Conservation (phyloP, 2,888 invertebrate genomes). For the Orchesella flavescens region DNA sequence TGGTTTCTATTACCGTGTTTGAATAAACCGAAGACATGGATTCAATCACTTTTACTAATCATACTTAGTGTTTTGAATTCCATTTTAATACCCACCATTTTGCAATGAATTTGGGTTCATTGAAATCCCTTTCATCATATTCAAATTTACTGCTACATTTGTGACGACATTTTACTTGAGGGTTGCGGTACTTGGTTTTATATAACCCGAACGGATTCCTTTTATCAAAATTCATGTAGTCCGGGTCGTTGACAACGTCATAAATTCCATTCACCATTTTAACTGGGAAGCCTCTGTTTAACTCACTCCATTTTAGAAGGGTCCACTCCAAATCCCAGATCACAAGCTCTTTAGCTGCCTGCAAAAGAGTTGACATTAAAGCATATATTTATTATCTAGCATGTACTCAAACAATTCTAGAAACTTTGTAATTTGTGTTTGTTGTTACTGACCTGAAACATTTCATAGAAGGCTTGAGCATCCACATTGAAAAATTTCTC, state of each 20-base stretch:
- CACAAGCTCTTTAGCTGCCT: slow-evolving; percentile 52
- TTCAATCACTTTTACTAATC: no score
- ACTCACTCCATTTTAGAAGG: slow-evolving; percentile 44
- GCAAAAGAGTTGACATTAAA: no score
- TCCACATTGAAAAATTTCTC: slow-evolving; percentile 52
- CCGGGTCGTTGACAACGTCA: slow-evolving; percentile 19
- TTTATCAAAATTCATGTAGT: slow-evolving; percentile 18
- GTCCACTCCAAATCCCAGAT: slow-evolving; percentile 50
- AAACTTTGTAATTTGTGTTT: background rate
- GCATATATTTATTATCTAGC: background rate
- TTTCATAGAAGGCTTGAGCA: background rate
- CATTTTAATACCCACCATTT: background rate
- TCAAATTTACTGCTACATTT: background rate
- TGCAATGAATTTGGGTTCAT: background rate
- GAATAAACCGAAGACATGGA: no score
- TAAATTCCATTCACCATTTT: slow-evolving; percentile 38
- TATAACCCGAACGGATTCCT: slow-evolving; percentile 9
- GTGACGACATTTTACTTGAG: no score
- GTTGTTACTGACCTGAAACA: slow-evolving; percentile 38
- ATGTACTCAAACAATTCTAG: background rate
- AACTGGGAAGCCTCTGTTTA: slow-evolving; percentile 37
- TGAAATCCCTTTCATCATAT: background rate
- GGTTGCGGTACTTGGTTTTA: no score
- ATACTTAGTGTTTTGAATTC: no score
- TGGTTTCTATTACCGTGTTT: no score